Conservation (phyloP, 2,888 invertebrate species). For the Atethmia centrago region DNA sequence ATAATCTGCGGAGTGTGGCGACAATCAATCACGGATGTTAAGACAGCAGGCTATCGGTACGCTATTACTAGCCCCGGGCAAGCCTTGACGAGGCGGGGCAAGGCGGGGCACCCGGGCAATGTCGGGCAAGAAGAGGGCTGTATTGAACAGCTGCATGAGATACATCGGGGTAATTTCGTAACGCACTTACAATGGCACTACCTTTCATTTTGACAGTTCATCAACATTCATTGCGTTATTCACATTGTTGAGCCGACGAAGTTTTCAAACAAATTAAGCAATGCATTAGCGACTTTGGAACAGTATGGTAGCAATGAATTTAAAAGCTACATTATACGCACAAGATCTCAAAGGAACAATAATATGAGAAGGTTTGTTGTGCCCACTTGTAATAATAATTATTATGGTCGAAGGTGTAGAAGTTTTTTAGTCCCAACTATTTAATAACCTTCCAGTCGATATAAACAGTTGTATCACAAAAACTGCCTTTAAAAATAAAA, state of each 20-base stretch:
- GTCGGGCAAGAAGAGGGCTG: neutral
- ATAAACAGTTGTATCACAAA: too few species aligned
- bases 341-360: too few species aligned
- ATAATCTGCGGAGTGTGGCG: conserved; percentile 18
- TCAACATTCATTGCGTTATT: neutral
- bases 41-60: conserved; percentile 59
- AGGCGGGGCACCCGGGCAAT: conserved; percentile 37
- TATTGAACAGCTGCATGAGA: conserved; percentile 30
- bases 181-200: neutral
- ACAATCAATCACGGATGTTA: conserved; percentile 54
- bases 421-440: too few species aligned
- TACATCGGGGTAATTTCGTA: neutral
- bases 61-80: conserved; percentile 53
- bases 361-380: too few species aligned
- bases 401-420: too few species aligned
- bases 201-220: neutral
- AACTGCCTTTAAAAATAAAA: too few species aligned
- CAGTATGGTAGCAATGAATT: too few species aligned
- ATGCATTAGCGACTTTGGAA: neutral
- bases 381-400: too few species aligned
- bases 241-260: too few species aligned
- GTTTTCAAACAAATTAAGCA: neutral
- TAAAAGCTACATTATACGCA: too few species aligned
- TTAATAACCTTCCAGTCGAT: too few species aligned
- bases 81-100: conserved; percentile 6